Percentiles rank a stretch among this genome's conserved stretches.
Conservation (phyloP, 1,140 invertebrate species). For the Homalodisca vitripennis region DNA sequence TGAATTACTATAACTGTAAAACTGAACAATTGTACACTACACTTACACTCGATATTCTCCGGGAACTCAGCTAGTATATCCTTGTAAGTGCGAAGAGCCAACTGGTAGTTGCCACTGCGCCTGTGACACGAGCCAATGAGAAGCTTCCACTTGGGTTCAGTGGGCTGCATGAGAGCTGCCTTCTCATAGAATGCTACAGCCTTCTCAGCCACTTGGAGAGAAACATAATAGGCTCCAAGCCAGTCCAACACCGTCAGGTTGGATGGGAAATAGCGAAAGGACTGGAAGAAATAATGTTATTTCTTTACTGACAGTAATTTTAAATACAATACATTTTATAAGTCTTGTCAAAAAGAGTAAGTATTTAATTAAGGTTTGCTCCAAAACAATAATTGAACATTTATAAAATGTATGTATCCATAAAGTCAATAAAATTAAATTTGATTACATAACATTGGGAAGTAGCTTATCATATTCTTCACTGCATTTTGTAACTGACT, state of each 20-base stretch:
- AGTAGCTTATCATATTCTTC: no score
- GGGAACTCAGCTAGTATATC: constrained; percentile 76
- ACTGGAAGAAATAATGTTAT: constrained; percentile 53
- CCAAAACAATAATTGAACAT: no score
- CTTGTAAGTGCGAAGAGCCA: constrained; percentile 78
- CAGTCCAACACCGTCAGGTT: constrained; percentile 89
- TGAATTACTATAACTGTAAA: no score
- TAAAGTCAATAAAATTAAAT: no score
- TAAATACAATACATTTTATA: no score
- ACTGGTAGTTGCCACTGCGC: constrained; percentile 79
- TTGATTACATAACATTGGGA: no score
- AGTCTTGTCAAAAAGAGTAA: no score
- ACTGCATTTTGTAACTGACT: no score
- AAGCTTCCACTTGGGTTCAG: constrained; percentile 80
- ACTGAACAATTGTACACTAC: not conserved
- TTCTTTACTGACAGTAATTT: no score
- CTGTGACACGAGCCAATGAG: constrained; percentile 82
- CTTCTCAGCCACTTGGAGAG: constrained; percentile 85
- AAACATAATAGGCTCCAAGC: constrained; percentile 88
- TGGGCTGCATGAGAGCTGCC: constrained; percentile 83
- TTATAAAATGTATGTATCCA: no score
- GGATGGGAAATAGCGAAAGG: constrained; percentile 86
- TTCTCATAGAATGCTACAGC: constrained; percentile 86
- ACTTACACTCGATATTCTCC: constrained; percentile 78
- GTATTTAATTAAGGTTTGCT: no score